A percentile compares a stretch with the other conserved stretches of the same genome.
phyloP scores from a whole-genome alignment of 2,888 invertebrate genomes.

The Stenichneumon culpator region DNA sequence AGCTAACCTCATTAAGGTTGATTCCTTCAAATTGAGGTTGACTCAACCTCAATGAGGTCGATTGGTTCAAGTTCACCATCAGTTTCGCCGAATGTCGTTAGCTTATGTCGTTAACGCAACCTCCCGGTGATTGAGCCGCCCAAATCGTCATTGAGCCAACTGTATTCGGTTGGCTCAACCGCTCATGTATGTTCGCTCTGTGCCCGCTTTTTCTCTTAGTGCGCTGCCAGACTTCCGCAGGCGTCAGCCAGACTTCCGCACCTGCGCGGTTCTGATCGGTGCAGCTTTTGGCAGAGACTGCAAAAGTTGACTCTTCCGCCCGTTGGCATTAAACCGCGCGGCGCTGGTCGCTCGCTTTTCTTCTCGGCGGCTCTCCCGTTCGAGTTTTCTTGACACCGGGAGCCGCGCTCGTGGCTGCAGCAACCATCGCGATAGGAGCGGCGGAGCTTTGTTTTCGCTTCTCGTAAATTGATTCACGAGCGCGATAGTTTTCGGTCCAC shows the following conservation, averaged over 20 bases:
- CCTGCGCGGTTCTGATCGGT: not conserved
- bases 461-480: slow-evolving; percentile 64
- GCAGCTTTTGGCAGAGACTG: not conserved
- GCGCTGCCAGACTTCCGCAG: no score
- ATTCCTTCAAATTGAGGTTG: no score
- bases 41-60: no score
- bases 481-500: slow-evolving; percentile 44
- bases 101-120: no score
- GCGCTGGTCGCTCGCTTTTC: not conserved
- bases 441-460: slow-evolving; percentile 50
- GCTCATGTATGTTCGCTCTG: no score
- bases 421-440: not conserved
- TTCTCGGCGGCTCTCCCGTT: not conserved
- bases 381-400: slow-evolving; percentile 49
- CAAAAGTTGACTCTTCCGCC: slow-evolving; percentile 6
- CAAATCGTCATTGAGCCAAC: no score
- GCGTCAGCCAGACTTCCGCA: not conserved
- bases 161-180: no score
- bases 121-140: no score
- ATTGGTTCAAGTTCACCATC: no score
- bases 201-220: no score
- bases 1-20: no score
- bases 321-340: not conserved
- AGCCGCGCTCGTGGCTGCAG: not conserved
- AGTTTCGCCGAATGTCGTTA: no score